These are phyloP conservation scores for Novumbra hubbsi DNA, from an alignment of 2,797 vertebrate species.

Conservation along the genomic window DNA sequence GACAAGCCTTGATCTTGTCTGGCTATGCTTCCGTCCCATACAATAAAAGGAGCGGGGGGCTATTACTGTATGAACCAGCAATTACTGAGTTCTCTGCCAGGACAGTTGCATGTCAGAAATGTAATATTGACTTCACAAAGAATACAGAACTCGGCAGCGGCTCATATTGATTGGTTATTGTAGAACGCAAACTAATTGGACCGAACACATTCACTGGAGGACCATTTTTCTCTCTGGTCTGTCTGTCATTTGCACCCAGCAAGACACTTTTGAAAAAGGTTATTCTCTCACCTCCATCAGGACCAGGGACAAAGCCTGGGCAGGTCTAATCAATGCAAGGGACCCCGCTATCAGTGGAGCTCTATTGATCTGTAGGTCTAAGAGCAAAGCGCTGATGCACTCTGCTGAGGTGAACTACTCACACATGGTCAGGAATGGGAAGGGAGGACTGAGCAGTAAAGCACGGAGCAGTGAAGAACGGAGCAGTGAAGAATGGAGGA, in stretches of 20 bases:
- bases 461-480: background rate
- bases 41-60: background rate
- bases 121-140: background rate
- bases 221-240: constrained; percentile 6
- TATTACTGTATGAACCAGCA: background rate
- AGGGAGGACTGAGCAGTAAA: background rate
- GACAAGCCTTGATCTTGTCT: background rate
- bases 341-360: constrained; percentile 60
- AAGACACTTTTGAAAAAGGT: constrained; percentile 61
- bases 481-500: constrained; percentile 24
- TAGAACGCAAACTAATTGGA: constrained; percentile 11
- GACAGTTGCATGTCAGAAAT: background rate
- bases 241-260: constrained; percentile 38
- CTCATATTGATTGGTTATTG: background rate
- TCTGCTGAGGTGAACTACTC: constrained; percentile 38
- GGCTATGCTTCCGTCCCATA: background rate
- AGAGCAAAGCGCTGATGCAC: constrained; percentile 50
- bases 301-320: constrained; percentile 63
- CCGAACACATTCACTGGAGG: constrained; percentile 23
- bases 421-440: constrained; percentile 26
- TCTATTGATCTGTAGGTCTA: constrained; percentile 59
- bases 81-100: background rate
- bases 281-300: constrained; percentile 67
- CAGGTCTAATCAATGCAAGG: constrained; percentile 64
- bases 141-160: background rate